Conservation (phyloP, 2,113 vertebrate genomes). For the Ondatra zibethicus region DNA sequence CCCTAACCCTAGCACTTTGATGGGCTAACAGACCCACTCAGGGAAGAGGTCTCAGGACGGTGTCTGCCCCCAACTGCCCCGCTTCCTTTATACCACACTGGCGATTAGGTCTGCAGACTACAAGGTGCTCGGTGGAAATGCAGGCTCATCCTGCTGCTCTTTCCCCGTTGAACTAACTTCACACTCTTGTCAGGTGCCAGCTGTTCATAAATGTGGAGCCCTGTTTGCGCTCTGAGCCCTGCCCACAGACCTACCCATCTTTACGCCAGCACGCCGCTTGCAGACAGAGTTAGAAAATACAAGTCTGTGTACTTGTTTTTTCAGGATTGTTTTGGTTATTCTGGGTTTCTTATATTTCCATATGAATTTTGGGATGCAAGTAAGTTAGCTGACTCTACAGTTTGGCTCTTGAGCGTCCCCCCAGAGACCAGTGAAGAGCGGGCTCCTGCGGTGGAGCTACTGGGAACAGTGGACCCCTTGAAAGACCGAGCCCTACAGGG, state of each 20-base stretch:
- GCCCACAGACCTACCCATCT: not conserved
- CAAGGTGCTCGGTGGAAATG: no score
- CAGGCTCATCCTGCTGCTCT: not conserved
- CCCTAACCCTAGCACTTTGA: not conserved
- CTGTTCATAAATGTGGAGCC: not conserved
- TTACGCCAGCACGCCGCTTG: not conserved
- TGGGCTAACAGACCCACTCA: not conserved
- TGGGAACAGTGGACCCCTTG: not conserved
- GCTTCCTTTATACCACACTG: not conserved
- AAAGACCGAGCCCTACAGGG: not conserved
- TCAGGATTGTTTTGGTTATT: not conserved
- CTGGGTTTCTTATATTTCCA: not conserved
- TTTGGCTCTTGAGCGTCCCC: not conserved
- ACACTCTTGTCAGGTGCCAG: not conserved
- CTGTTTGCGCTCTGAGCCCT: no score
- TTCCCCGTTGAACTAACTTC: not conserved
- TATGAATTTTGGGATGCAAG: not conserved
- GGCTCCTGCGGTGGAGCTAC: not conserved
- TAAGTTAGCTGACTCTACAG: not conserved
- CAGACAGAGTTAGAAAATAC: not conserved
- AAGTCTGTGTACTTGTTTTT: not conserved
- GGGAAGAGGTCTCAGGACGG: not conserved
- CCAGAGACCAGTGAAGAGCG: not conserved
- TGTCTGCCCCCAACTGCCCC: not conserved
- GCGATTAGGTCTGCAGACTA: not conserved